phyloP scores from a whole-genome alignment of 2,888 invertebrate species.

The Vanessa cardui region DNA sequence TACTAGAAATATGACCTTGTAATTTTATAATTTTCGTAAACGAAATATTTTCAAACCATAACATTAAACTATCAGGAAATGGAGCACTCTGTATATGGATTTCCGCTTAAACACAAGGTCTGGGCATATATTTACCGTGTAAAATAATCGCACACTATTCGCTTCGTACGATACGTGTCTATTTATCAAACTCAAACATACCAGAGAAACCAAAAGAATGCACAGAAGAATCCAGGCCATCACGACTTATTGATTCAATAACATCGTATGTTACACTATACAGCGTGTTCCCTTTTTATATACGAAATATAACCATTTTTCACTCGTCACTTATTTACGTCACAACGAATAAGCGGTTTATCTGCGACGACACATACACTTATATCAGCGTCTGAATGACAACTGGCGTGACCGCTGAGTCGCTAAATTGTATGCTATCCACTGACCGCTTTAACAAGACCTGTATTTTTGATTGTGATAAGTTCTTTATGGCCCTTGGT shows the following conservation, averaged over 20 bases:
- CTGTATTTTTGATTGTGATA: slow-evolving; percentile 29
- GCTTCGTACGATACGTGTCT: background rate
- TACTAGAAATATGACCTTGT: background rate
- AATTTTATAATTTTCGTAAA: background rate
- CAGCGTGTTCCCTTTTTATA: slow-evolving; percentile 16
- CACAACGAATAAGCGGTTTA: background rate
- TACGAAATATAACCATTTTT: slow-evolving; percentile 19
- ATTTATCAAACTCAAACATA: slow-evolving; percentile 39
- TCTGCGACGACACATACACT: slow-evolving; percentile 28
- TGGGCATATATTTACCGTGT: background rate
- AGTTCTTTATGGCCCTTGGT: slow-evolving; percentile 8
- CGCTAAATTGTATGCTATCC: slow-evolving; percentile 32
- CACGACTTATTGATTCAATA: slow-evolving; percentile 26
- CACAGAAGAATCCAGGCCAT: slow-evolving; percentile 62
- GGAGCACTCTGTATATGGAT: slow-evolving; percentile 14
- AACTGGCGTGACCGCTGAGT: slow-evolving; percentile 32
- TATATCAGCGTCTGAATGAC: slow-evolving; percentile 28
- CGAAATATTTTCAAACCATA: background rate
- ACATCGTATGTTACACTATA: slow-evolving; percentile 27
- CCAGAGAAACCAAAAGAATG: slow-evolving; percentile 58
- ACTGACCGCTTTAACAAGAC: slow-evolving; percentile 21
- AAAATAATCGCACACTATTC: background rate
- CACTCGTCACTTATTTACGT: slow-evolving; percentile 21
- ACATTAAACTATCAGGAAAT: slow-evolving; percentile 13
- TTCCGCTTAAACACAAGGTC: slow-evolving; percentile 21